Percentiles rank a stretch among this genome's conserved stretches.
Conservation (phyloP, 2,113 vertebrate genomes). For the Malurus alboscapulatus region DNA sequence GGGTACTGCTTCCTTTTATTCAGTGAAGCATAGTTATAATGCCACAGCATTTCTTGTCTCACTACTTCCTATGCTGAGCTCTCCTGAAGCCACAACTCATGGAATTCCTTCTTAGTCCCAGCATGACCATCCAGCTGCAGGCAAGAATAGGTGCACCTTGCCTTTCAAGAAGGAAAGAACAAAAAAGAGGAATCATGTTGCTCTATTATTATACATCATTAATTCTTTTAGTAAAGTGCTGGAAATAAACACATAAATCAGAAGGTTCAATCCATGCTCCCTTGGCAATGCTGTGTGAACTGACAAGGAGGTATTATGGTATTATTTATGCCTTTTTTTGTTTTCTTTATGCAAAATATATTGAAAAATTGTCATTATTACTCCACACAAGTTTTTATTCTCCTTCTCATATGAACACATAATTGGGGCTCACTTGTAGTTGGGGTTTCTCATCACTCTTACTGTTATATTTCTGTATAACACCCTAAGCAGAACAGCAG, state of each 20-base stretch:
- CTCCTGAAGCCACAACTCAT: not conserved
- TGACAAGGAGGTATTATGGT: not conserved
- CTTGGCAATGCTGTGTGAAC: not conserved
- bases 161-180: not conserved
- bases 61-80: not conserved
- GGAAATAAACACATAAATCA: not conserved
- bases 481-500: not conserved
- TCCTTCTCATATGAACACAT: not conserved
- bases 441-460: not conserved
- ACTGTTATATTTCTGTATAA: not conserved
- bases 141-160: not conserved
- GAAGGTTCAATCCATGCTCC: not conserved
- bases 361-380: not conserved
- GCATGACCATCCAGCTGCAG: not conserved
- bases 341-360: not conserved
- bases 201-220: not conserved
- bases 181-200: not conserved
- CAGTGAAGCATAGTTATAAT: not conserved
- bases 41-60: not conserved
- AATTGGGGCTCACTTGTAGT: not conserved
- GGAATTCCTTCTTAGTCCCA: not conserved
- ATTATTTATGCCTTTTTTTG: not conserved
- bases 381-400: not conserved
- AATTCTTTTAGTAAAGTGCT: not conserved
- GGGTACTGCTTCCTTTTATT: not conserved